Conservation (phyloP, 1,140 invertebrate species). For the Sycobia sp. region DNA sequence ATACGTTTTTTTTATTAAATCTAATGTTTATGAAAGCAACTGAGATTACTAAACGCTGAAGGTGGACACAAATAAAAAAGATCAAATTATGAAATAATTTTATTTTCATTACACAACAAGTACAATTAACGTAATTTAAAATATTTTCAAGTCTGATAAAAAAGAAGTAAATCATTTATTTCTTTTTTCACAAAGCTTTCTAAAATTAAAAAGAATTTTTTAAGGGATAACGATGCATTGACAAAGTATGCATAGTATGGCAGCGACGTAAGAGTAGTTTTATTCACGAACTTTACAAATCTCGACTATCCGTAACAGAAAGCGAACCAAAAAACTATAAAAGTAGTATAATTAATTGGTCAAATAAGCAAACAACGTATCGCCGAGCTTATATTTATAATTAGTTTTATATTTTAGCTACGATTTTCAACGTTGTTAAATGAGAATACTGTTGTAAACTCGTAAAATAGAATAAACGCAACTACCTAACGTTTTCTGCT, state of each 20-base stretch:
- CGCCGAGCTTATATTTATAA: constrained; percentile 16
- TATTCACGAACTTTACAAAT: constrained; percentile 7
- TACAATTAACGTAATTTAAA: constrained; percentile 38
- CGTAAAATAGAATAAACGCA: constrained; percentile 41
- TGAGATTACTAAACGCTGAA: no score
- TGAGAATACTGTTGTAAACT: constrained; percentile 17
- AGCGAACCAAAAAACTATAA: constrained; percentile 21
- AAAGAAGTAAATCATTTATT: constrained; percentile 30
- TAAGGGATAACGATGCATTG: constrained; percentile 35
- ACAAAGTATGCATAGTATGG: constrained; percentile 41
- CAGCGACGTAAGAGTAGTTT: constrained; percentile 39
- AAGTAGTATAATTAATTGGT: constrained; percentile 21
- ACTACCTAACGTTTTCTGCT: constrained; percentile 42
- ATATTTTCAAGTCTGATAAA: constrained; percentile 34
- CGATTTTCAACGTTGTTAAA: constrained; percentile 20
- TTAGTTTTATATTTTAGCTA: constrained; percentile 13
- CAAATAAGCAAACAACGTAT: constrained; percentile 17
- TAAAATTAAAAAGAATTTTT: constrained; percentile 35
- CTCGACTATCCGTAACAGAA: constrained; percentile 14
- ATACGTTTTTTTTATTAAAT: no score
- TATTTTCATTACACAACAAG: constrained; percentile 38
- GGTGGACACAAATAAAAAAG: neutral
- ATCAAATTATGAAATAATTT: constrained; percentile 36
- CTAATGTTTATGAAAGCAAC: no score
- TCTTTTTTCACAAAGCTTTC: constrained; percentile 28